A percentile compares a stretch with the other conserved stretches of the same genome.
phyloP scores from a whole-genome alignment of 2,888 invertebrate genomes.

The Orchesella flavescens region DNA sequence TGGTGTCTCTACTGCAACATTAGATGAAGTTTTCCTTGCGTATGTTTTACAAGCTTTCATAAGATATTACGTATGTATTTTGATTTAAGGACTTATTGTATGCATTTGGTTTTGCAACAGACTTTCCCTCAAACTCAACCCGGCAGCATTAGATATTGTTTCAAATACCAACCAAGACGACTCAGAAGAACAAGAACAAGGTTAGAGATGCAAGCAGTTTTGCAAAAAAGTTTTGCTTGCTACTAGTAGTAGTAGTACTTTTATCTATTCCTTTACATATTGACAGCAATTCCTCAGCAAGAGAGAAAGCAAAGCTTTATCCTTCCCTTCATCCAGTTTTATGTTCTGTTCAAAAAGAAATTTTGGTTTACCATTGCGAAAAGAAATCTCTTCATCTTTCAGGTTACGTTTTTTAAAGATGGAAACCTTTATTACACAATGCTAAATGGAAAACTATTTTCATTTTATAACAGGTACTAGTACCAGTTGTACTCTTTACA shows the following conservation, averaged over 20 bases:
- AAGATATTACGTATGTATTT: no score
- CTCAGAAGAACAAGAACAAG: not conserved
- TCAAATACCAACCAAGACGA: not conserved
- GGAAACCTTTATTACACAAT: no score
- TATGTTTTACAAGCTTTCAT: not conserved
- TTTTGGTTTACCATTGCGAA: slow-evolving; percentile 58
- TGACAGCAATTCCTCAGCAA: no score
- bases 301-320: no score
- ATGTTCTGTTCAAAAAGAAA: slow-evolving; percentile 61
- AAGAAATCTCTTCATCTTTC: slow-evolving; percentile 58
- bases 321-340: slow-evolving; percentile 49
- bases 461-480: no score
- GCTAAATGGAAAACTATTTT: no score
- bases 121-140: not conserved
- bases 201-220: not conserved
- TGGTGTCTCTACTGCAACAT: not conserved
- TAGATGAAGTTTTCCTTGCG: slow-evolving; percentile 43
- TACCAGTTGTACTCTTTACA: not conserved
- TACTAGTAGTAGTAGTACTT: no score
- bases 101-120: not conserved
- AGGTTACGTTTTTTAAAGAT: slow-evolving; percentile 59
- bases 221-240: no score
- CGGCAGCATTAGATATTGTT: not conserved
- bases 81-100: no score
- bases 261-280: no score